These are phyloP conservation scores for Mesoclemmys tuberculata DNA, from an alignment of 2,113 vertebrate species.

Conservation along the genomic window DNA sequence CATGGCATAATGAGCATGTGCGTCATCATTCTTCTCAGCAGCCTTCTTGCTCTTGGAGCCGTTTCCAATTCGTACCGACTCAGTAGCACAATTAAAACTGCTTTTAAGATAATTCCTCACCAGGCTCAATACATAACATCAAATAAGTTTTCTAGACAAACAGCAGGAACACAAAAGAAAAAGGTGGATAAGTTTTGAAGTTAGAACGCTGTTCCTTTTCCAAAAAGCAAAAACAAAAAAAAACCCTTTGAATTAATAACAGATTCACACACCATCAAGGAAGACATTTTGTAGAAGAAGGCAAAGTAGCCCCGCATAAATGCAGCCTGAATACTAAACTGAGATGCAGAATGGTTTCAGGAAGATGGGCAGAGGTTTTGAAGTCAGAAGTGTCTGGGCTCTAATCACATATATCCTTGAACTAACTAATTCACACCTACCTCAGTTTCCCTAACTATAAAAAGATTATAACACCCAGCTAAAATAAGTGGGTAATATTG, in stretches of 20 bases:
- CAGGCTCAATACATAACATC: no score
- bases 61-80: no score
- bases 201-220: no score
- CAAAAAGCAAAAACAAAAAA: no score
- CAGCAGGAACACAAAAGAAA: no score
- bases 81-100: no score
- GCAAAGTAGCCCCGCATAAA: background rate
- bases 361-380: background rate
- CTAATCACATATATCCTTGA: background rate
- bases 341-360: rapidly evolving
- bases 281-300: background rate
- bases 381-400: background rate
- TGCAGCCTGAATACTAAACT: rapidly evolving
- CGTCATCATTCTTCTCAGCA: background rate
- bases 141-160: no score
- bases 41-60: background rate
- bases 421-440: rapidly evolving
- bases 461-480: rapidly evolving
- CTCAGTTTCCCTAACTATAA: rapidly evolving
- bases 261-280: background rate
- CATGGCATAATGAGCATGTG: background rate
- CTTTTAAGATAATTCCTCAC: no score
- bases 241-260: conserved; percentile 27
- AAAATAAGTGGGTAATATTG: no score
- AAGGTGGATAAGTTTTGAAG: no score